These are phyloP conservation scores for Cetonia aurata DNA, from an alignment of 2,888 invertebrate genomes.

Conservation along the genomic window DNA sequence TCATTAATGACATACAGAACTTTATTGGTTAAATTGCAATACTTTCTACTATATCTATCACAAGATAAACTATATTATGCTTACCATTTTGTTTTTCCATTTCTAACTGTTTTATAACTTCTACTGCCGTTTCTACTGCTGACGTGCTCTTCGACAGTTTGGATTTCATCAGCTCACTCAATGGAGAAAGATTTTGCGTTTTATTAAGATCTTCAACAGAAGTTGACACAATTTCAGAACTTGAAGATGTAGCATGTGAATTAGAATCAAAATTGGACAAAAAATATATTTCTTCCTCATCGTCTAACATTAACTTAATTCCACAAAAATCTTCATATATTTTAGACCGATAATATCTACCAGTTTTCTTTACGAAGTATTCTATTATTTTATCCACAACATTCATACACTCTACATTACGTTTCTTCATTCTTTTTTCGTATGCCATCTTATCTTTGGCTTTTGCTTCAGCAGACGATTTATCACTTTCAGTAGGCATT, in stretches of 20 bases:
- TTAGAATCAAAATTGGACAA: slow-evolving; percentile 26
- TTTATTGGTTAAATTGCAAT: too few relatives aligned
- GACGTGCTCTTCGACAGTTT: slow-evolving; percentile 31
- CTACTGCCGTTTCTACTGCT: slow-evolving; percentile 20
- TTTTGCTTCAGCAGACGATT: not conserved
- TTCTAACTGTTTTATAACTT: slow-evolving; percentile 34
- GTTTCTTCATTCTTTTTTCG: slow-evolving; percentile 17
- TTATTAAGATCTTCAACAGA: not conserved
- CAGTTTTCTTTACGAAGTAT: slow-evolving; percentile 34
- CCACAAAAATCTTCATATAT: slow-evolving; percentile 33
- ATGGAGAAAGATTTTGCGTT: slow-evolving; percentile 7
- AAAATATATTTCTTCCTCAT: slow-evolving; percentile 33
- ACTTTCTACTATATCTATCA: not conserved
- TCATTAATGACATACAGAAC: too few relatives aligned
- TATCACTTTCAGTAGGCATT: too few relatives aligned
- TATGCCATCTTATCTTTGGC: not conserved
- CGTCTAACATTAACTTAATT: slow-evolving; percentile 30
- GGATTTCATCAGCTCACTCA: slow-evolving; percentile 15
- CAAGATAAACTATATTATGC: too few relatives aligned
- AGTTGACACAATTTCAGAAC: not conserved
- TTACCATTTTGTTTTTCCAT: slow-evolving; percentile 29
- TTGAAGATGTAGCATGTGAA: not conserved
- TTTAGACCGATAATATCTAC: slow-evolving; percentile 30
- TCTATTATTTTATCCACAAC: slow-evolving; percentile 34
- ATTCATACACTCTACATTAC: slow-evolving; percentile 7